phyloP scores from a whole-genome alignment of 2,888 invertebrate species.

The Heliothis peltigera region DNA sequence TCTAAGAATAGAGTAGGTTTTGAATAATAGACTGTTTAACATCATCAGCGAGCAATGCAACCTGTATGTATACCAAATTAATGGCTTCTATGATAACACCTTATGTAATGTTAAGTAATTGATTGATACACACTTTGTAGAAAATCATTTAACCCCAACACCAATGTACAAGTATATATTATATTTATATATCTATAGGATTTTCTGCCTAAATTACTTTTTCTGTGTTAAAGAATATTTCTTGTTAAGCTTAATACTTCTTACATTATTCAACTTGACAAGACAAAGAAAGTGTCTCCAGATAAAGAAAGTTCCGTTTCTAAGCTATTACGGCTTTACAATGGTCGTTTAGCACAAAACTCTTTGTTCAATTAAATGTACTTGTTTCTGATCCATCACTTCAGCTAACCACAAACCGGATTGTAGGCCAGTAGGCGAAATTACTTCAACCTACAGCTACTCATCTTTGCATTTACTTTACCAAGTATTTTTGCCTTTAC shows the following conservation, averaged over 20 bases:
- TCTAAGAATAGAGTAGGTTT: background rate
- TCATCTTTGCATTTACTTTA: background rate
- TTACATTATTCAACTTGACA: background rate
- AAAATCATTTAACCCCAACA: too few relatives aligned
- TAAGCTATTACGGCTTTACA: slow-evolving; percentile 7
- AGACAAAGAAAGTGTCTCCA: slow-evolving; percentile 17
- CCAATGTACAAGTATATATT: too few relatives aligned
- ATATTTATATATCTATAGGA: too few relatives aligned
- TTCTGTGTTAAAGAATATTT: background rate
- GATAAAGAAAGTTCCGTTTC: slow-evolving; percentile 30
- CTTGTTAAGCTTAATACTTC: background rate
- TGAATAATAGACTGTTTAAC: background rate
- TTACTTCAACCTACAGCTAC: slow-evolving; percentile 27
- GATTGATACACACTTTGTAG: too few relatives aligned
- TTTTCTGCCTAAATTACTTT: too few relatives aligned
- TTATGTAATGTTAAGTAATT: too few relatives aligned
- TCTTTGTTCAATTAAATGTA: slow-evolving; percentile 36
- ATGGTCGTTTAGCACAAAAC: slow-evolving; percentile 14
- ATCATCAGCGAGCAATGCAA: too few relatives aligned
- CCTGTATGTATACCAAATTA: too few relatives aligned
- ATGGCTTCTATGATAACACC: too few relatives aligned
- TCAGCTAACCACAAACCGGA: slow-evolving; percentile 34
- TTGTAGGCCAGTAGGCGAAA: slow-evolving; percentile 47
- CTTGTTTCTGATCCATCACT: slow-evolving; percentile 29
- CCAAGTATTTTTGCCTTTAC: slow-evolving; percentile 57